A percentile compares a stretch with the other conserved stretches of the same genome.
phyloP scores from a whole-genome alignment of 1,140 invertebrate species.

The Danaus plexippus region DNA sequence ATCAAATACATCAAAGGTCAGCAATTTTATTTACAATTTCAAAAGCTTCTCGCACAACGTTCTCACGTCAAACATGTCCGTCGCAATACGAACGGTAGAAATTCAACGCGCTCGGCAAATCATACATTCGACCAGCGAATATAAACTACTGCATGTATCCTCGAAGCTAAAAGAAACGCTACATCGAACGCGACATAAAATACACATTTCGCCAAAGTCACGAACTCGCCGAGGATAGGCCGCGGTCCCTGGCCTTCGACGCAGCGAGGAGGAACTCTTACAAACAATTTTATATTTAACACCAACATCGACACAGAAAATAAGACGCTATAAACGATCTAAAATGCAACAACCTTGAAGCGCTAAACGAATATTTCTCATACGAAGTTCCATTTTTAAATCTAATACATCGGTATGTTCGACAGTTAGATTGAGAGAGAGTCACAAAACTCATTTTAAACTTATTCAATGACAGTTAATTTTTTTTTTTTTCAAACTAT shows the following conservation, averaged over 20 bases:
- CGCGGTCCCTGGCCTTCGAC: no score
- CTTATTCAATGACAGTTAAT: background rate
- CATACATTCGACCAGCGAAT: no score
- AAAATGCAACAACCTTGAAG: slow-evolving; percentile 37
- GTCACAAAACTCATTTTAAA: background rate
- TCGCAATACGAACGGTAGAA: slow-evolving; percentile 26
- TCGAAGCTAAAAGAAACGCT: no score
- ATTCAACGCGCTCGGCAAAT: no score
- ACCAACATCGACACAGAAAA: slow-evolving; percentile 18
- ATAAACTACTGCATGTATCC: no score
- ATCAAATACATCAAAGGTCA: slow-evolving; percentile 32
- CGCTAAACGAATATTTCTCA: slow-evolving; percentile 30
- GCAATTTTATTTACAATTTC: slow-evolving; percentile 56
- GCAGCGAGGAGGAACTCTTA: slow-evolving; percentile 17
- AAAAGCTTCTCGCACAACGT: slow-evolving; percentile 48
- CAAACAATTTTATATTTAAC: slow-evolving; percentile 15
- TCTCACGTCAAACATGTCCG: slow-evolving; percentile 32
- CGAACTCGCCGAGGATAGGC: no score
- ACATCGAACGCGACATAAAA: no score
- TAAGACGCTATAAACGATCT: slow-evolving; percentile 18
- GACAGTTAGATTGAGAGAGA: no score
- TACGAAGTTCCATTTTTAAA: slow-evolving; percentile 22
- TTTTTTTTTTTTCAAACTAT: slow-evolving; percentile 25
- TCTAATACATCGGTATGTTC: slow-evolving; percentile 10
- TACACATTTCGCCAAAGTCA: no score